Conservation (phyloP, 2,888 invertebrate genomes). For the Slavum lentiscoides region DNA sequence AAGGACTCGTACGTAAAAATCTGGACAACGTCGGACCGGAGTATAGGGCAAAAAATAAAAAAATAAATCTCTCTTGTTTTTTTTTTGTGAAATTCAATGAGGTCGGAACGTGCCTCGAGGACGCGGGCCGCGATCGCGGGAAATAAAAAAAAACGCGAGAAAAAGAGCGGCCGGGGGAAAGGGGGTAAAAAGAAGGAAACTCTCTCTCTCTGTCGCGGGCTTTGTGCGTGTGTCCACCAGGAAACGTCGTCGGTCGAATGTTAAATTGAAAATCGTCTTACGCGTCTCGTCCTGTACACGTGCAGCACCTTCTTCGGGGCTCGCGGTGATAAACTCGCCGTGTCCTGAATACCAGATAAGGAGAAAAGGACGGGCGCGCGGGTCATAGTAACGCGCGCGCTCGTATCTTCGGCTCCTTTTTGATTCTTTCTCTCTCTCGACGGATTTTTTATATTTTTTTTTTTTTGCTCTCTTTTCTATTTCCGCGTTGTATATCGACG, state of each 20-base stretch:
- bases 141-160: slow-evolving; percentile 6
- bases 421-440: too few relatives aligned
- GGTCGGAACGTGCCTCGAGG: slow-evolving; percentile 36
- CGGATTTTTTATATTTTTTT: too few relatives aligned
- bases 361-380: too few relatives aligned
- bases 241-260: slow-evolving; percentile 53
- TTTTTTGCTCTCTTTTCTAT: too few relatives aligned
- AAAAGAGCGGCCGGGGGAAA: slow-evolving; percentile 26
- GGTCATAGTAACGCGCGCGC: too few relatives aligned
- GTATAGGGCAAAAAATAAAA: not conserved
- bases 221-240: slow-evolving; percentile 47
- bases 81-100: slow-evolving; percentile 31
- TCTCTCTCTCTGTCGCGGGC: slow-evolving; percentile 9
- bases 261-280: slow-evolving; percentile 52
- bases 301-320: too few relatives aligned
- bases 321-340: too few relatives aligned
- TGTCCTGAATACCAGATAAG: too few relatives aligned
- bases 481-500: too few relatives aligned
- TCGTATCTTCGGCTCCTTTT: too few relatives aligned
- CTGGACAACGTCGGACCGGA: slow-evolving; percentile 33
- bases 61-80: slow-evolving; percentile 31
- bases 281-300: not conserved
- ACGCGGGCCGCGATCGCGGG: slow-evolving; percentile 11
- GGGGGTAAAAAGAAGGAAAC: not conserved
- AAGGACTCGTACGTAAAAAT: slow-evolving; percentile 43